Percentiles rank a stretch among this genome's conserved stretches.
Conservation (phyloP, 2,888 invertebrate genomes). For the Cremastinae sp. region DNA sequence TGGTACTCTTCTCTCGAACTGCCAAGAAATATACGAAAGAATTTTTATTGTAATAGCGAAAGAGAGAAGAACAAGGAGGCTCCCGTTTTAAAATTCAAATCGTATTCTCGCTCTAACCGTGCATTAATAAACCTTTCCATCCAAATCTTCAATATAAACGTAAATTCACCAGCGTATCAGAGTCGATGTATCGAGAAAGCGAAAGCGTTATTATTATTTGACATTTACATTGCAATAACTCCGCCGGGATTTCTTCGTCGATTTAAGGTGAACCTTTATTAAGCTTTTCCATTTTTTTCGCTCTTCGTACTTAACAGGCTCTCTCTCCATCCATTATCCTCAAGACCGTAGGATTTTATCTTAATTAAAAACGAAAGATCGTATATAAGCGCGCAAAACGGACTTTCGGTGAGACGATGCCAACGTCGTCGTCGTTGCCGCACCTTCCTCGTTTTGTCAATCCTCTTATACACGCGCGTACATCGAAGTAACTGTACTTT, state of each 20-base stretch:
- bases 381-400: constrained; percentile 29
- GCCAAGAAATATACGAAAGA: constrained; percentile 43
- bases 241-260: constrained; percentile 42
- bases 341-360: constrained; percentile 63
- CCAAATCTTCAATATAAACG: constrained; percentile 11
- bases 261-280: constrained; percentile 63
- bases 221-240: constrained; percentile 5
- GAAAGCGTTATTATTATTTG: background rate
- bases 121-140: constrained; percentile 14
- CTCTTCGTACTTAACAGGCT: background rate
- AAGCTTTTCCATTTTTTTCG: constrained; percentile 51
- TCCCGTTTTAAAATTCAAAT: constrained; percentile 60
- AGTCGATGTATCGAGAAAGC: background rate
- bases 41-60: constrained; percentile 54
- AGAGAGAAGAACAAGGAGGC: constrained; percentile 44
- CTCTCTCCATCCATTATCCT: constrained; percentile 9
- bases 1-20: constrained; percentile 34
- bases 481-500: constrained; percentile 25
- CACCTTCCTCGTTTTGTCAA: constrained; percentile 15
- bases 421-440: too few species aligned
- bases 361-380: constrained; percentile 69
- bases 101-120: constrained; percentile 36
- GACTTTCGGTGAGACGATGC: constrained; percentile 51
- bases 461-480: constrained; percentile 41
- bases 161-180: constrained; percentile 12